Evolutionary conservation across 2,888 invertebrate genomes (phyloP), one percentile per base, ranked within the genome.

Genomic region (Julus scanicus): DNA sequence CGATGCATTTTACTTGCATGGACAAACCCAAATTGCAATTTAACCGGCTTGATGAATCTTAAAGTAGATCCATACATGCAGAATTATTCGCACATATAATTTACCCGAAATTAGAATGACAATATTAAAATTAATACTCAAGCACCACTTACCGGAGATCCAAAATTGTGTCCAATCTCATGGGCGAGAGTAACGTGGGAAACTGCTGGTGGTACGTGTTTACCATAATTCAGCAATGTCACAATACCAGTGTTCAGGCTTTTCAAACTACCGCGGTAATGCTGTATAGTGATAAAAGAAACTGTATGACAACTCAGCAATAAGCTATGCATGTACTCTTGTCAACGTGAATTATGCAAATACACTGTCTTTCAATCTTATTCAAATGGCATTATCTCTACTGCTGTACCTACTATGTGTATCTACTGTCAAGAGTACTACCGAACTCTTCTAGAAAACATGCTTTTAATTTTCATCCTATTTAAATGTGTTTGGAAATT

Each of bases 101-200:
- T 11, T 49, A 11, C 13, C 8, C 49, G 49, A 49, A 49, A 49
- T 8, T 49, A 49, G 48, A 11, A 6, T 48, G 29, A 29, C 29
- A 29, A 29, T 29, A 29, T 29, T 0, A 29, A 29, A 29, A 29
- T 29, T 57, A 57, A 57, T 57, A 5, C 2, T 5, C n/a, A 17
- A 57, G 37, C 13, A 20, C 37, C 49, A 94, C 95, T 94, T 93
- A 97, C 97, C 92, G 98, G 98, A 88, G 98, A 98, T 90, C 99
- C 99, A 92, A 99, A 99, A 93, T 99, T 99, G 93, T 99, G 99
- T 89, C 99, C 99, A 91, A 99, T 98, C 94, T 99, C 99, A 93
- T 99, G 99, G 20, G 99, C 99, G 90, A 99, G 94, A 4, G 99
- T 99, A 90, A 99, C 97, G 93, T 99, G 98, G 15, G 98, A 98